Evolutionary conservation across 2,797 vertebrate species (phyloP), one percentile per base, ranked within the genome.

Genomic region (Caiman crocodilus): DNA sequence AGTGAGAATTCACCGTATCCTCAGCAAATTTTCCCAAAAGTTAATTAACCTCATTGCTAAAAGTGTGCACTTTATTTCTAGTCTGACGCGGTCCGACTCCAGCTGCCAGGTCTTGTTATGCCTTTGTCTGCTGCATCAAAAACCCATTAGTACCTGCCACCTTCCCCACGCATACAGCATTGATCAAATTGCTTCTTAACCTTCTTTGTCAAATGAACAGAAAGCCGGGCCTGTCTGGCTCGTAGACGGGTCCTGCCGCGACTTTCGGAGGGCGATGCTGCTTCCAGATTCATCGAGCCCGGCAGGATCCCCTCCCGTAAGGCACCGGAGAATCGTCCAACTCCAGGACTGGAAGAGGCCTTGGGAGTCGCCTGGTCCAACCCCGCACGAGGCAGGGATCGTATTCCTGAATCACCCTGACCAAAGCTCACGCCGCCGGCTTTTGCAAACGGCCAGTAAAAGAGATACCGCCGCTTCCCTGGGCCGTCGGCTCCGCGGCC

Each of bases 51-150:
- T 71, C 30, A n/a, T 82, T 30, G 57, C 4, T 77, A 2, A 5
- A 25, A 73, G 65, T 7, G 13, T 2, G 5, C 76, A 4, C 18
- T 5, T 0, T 16, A n/a, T 78, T 35, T 63, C 77, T 55, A 57
- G 1, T 0, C 0, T n/a, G 3, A 13, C 42, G 1, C 42, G 32
- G 32, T 12, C 57, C 28, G 2, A 4, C 2, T 1, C 18, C 75
- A 59, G 76, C 35, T 69, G 74, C 76, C 32, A 2, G 3, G 26
- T 8, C 58, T 26, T 25, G 26, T 5, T 20, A 55, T 13, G 20
- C 76, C 79, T 6, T 7, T 73, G 92, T 69, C 32, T 58, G n/a
- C 61, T 1, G 7, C 30, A 80, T 76, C 60, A 35, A 75, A 91
- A 21, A 0, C 58, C 76, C 69, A 23, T n/a, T 25, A 73, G n/a